Percentiles rank a stretch among this genome's conserved stretches.
phyloP scores from a whole-genome alignment of 1,140 invertebrate genomes.

The Whitmania pigra region DNA sequence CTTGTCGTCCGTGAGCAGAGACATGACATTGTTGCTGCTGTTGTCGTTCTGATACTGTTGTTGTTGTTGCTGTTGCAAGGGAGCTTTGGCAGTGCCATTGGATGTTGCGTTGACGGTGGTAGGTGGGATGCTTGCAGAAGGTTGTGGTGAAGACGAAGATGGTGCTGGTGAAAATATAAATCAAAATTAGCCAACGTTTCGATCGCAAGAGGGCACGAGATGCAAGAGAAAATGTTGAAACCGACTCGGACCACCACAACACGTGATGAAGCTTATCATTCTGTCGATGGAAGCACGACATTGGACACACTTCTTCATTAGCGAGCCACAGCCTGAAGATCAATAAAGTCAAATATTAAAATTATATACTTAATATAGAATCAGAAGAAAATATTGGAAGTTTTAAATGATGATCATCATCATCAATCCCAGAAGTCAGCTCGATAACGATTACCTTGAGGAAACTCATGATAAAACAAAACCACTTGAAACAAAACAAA shows the following conservation, averaged over 20 bases:
- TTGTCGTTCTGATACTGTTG: neutral
- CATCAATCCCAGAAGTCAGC: neutral
- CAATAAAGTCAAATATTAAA: neutral
- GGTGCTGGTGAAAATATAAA: slow-evolving; percentile 17
- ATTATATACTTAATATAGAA: too few relatives aligned
- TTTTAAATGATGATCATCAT: neutral
- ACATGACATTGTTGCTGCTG: slow-evolving; percentile 13
- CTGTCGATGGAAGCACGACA: slow-evolving; percentile 73
- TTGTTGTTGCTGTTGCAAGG: slow-evolving; percentile 8
- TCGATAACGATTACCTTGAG: neutral
- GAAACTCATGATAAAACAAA: too few relatives aligned
- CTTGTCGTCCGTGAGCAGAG: slow-evolving; percentile 9
- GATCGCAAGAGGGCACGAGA: too few relatives aligned
- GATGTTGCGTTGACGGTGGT: neutral
- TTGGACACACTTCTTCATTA: slow-evolving; percentile 92
- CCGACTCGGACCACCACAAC: slow-evolving; percentile 43
- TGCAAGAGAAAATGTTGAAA: too few relatives aligned
- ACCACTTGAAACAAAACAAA: too few relatives aligned
- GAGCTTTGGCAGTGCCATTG: neutral
- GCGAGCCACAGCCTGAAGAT: slow-evolving; percentile 59
- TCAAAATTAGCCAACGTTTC: neutral
- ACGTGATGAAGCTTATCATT: slow-evolving; percentile 51
- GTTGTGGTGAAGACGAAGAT: neutral
- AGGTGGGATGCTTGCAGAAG: neutral
- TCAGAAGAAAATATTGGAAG: too few relatives aligned